A percentile compares a stretch with the other conserved stretches of the same genome.
phyloP scores from a whole-genome alignment of 53 echinoderm and acorn worm species.

The Henricia sp. region DNA sequence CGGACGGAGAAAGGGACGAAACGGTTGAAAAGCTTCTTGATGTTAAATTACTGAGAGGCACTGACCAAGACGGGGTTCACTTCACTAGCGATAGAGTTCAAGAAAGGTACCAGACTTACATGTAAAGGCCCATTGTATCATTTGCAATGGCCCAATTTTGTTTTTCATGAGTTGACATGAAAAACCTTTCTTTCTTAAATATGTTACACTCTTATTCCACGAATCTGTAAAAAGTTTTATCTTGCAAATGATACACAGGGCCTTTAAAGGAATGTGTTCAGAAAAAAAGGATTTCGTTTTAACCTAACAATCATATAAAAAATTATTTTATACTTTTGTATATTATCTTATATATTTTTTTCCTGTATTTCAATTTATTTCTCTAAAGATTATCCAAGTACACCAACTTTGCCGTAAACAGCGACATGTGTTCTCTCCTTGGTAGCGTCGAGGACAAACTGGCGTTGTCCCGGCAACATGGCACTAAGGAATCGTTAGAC shows the following conservation, averaged over 20 bases:
- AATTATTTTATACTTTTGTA: too few relatives aligned
- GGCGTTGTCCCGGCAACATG: conserved; percentile 85
- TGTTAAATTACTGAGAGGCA: conserved; percentile 85
- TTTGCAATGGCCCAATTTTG: background rate
- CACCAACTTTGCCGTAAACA: conserved; percentile 74
- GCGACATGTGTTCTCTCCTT: conserved; percentile 73
- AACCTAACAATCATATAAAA: too few relatives aligned
- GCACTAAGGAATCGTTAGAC: conserved; percentile 81
- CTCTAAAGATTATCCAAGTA: conserved; percentile 74
- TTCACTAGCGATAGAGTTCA: conserved; percentile 71
- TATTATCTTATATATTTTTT: too few relatives aligned
- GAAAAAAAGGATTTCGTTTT: too few relatives aligned
- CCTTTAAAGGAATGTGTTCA: too few relatives aligned
- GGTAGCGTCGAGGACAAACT: conserved; percentile 82
- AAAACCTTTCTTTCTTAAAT: too few relatives aligned
- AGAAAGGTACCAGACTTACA: conserved; percentile 67
- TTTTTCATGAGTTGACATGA: too few relatives aligned
- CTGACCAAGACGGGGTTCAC: conserved; percentile 82
- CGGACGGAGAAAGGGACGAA: conserved; percentile 78
- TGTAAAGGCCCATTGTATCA: background rate
- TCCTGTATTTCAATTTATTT: too few relatives aligned
- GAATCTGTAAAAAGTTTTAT: too few relatives aligned
- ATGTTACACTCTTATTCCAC: too few relatives aligned
- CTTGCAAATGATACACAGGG: too few relatives aligned
- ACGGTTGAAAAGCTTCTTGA: conserved; percentile 78